Conservation (phyloP, 2,113 vertebrate genomes). For the Typhlomys cinereus region DNA sequence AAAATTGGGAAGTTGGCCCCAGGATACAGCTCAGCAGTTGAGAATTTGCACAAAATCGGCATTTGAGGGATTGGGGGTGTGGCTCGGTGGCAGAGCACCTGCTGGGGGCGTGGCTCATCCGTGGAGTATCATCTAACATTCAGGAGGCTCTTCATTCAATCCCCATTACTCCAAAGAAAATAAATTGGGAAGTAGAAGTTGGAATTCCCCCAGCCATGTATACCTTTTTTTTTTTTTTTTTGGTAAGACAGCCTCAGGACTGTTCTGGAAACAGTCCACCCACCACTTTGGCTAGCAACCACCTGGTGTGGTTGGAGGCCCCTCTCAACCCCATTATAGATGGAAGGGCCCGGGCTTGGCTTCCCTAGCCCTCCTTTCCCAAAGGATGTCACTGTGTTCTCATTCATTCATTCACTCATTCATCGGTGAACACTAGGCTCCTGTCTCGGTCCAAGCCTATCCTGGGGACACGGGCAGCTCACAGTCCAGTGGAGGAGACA, state of each 20-base stretch:
- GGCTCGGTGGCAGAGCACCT: no score
- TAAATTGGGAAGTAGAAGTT: background rate
- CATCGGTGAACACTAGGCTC: background rate
- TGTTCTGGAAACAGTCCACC: background rate
- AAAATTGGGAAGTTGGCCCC: background rate
- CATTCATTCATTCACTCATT: background rate
- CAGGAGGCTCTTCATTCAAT: background rate
- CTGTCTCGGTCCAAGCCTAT: background rate
- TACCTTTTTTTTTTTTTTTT: slow-evolving; percentile 39
- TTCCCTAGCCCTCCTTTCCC: background rate
- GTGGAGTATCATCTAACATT: background rate
- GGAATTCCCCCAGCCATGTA: slow-evolving; percentile 27
- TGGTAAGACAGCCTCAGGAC: background rate
- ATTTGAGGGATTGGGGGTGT: background rate
- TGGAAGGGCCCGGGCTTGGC: no score
- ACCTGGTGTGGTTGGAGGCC: no score
- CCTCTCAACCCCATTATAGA: no score
- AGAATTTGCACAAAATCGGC: background rate
- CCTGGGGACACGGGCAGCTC: background rate
- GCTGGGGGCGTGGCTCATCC: background rate
- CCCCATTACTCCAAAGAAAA: background rate
- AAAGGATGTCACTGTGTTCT: background rate
- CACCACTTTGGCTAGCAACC: background rate
- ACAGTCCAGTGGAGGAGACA: background rate
- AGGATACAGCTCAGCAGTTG: background rate